Percentiles rank a stretch among this genome's conserved stretches.
These are phyloP conservation scores for Falco peregrinus DNA, from an alignment of 2,797 vertebrate species.

Conservation along the genomic window DNA sequence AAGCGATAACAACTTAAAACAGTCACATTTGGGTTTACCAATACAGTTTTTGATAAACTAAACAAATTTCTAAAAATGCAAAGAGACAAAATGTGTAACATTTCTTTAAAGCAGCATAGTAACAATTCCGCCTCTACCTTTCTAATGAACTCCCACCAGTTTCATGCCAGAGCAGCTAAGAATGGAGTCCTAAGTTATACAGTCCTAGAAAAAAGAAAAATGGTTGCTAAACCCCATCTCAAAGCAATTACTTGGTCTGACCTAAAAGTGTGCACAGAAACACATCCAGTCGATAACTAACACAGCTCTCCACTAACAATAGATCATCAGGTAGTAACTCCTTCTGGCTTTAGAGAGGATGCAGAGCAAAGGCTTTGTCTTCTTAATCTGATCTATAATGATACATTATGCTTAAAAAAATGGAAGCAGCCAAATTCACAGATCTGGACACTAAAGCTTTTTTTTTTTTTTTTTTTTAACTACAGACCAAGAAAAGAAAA, in stretches of 20 bases:
- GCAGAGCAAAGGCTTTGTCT: not conserved
- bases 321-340: not conserved
- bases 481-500: not conserved
- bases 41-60: not conserved
- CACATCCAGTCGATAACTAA: not conserved
- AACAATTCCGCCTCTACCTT: not conserved
- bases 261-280: not conserved
- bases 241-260: constrained; percentile 4
- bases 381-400: not conserved
- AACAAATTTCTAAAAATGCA: not conserved
- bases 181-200: not conserved
- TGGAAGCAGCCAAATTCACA: not conserved
- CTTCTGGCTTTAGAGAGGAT: not conserved
- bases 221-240: not conserved
- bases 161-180: not conserved
- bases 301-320: not conserved
- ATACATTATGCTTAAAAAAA: not conserved
- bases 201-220: not conserved
- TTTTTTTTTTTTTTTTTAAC: constrained; percentile 33
- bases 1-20: not conserved
- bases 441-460: not conserved
- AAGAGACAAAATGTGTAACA: not conserved
- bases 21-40: not conserved
- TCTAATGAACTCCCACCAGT: not conserved
- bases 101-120: not conserved